Evolutionary conservation across 2,888 invertebrate genomes (phyloP), one percentile per base, ranked within the genome.

Genomic region (Yponomeuta sedellus): DNA sequence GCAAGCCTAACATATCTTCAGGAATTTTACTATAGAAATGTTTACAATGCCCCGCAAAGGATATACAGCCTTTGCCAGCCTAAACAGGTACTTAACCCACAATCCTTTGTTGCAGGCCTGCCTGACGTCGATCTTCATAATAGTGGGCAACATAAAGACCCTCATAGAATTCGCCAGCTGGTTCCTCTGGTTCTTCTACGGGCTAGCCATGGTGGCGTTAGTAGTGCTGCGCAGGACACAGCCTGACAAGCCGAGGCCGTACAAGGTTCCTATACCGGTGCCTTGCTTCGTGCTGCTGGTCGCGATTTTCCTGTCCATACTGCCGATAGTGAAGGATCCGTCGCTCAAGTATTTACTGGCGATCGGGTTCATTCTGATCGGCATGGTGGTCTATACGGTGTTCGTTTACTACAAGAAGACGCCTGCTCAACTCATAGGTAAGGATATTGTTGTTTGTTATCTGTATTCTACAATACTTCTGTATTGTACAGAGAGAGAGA

Each of bases 141-240:
- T 94, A 62, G 92, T 94, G 34, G 96, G 96, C 66, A 93, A 96
- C 81, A 96, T 97, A 67, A 91, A 92, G 64, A 93, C 94, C 1
- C 89, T 97, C 16, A 97, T 97, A 71, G 95, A 96, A 74, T 96
- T 97, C 79, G 96, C 96, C 61, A 96, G 96, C 80, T 97, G 97
- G 90, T 93, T 97, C 69, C 94, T 96, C 25, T 97, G 97, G 97
- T 93, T 96, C 69, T 96, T 96, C 85, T 97, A 97, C 80, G 97
- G 96, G 0, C 82, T 94, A 0, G 96, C 96, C 0, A 96, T 97
- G 95, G 92, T 95, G 0, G 94, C 96, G 0, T 86, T 97, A 20
- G 81, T 97, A 52, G 92, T 96, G 0, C 86, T 97, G 75, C 83
- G 97, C 63, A 93, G 82, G 73, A 96, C 95, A 0, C 94, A 94